phyloP scores from a whole-genome alignment of 92 coral and sea anemone species.

The Epizoanthus fatuus region DNA sequence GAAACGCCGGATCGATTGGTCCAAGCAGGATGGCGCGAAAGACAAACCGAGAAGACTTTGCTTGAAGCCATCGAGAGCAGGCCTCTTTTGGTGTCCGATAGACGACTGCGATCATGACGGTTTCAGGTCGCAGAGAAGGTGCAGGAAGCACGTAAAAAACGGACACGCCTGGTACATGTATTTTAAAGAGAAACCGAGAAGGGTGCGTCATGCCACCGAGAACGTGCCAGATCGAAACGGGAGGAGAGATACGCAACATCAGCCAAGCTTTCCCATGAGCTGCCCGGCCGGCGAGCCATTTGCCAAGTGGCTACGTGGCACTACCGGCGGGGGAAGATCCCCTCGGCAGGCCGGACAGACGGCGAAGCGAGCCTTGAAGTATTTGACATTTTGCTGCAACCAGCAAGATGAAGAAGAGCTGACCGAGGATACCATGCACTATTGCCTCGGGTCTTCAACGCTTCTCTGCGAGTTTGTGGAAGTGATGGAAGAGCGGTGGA shows the following conservation, averaged over 20 bases:
- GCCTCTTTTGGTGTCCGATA: slow-evolving; percentile 10
- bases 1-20: slow-evolving; percentile 6
- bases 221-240: neutral
- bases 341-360: slow-evolving; percentile 14
- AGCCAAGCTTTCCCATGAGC: slow-evolving; percentile 17
- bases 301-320: slow-evolving; percentile 7
- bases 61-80: no score
- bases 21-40: neutral
- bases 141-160: slow-evolving; percentile 31
- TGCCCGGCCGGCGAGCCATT: slow-evolving; percentile 8
- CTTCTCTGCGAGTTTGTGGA: neutral
- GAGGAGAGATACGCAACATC: slow-evolving; percentile 13
- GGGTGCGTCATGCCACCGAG: neutral
- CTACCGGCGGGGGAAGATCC: slow-evolving; percentile 24
- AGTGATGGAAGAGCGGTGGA: slow-evolving; percentile 9
- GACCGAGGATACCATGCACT: slow-evolving; percentile 24
- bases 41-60: no score
- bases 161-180: slow-evolving; percentile 30
- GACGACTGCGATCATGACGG: slow-evolving; percentile 25
- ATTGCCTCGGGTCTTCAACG: slow-evolving; percentile 18
- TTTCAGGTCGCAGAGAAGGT: slow-evolving; percentile 31
- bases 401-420: slow-evolving; percentile 12
- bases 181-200: slow-evolving; percentile 25
- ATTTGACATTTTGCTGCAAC: slow-evolving; percentile 24
- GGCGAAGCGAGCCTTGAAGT: slow-evolving; percentile 26